Percentiles rank a stretch among this genome's conserved stretches.
phyloP scores from a whole-genome alignment of 2,888 invertebrate species.

The Platycnemis pennipes region DNA sequence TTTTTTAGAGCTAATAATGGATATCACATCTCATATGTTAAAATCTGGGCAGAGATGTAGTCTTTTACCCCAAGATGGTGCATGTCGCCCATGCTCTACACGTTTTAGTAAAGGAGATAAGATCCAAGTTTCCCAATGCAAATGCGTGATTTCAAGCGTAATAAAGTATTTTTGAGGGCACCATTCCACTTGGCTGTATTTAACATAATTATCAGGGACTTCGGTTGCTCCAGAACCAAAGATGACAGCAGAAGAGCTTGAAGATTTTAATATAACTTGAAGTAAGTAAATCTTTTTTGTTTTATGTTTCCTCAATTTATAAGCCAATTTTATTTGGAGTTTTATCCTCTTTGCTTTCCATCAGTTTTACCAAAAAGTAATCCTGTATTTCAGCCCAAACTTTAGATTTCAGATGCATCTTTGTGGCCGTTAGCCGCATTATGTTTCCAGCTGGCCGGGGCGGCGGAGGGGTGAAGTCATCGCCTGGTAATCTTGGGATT shows the following conservation, averaged over 20 bases:
- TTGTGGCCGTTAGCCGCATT: not conserved
- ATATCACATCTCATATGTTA: no score
- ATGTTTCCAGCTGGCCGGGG: not conserved
- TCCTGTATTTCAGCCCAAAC: not conserved
- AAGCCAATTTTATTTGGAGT: not conserved
- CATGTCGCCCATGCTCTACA: no score
- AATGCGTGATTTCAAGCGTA: no score
- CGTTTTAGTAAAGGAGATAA: no score
- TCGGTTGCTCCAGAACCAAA: no score
- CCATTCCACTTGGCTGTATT: not conserved
- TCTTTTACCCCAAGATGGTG: no score
- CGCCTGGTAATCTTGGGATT: no score
- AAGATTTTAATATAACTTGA: not conserved
- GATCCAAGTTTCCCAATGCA: no score
- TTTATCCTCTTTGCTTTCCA: not conserved
- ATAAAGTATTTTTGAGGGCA: not conserved
- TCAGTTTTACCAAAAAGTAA: not conserved
- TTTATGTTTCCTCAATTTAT: not conserved
- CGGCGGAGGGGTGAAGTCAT: no score
- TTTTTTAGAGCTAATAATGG: no score
- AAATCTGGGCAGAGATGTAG: no score
- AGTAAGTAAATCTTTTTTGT: not conserved
- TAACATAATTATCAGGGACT: not conserved
- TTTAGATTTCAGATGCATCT: not conserved
- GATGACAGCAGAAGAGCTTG: not conserved